Evolutionary conservation across 2,888 invertebrate genomes (phyloP).

Genomic region (Apodemia mormo): DNA sequence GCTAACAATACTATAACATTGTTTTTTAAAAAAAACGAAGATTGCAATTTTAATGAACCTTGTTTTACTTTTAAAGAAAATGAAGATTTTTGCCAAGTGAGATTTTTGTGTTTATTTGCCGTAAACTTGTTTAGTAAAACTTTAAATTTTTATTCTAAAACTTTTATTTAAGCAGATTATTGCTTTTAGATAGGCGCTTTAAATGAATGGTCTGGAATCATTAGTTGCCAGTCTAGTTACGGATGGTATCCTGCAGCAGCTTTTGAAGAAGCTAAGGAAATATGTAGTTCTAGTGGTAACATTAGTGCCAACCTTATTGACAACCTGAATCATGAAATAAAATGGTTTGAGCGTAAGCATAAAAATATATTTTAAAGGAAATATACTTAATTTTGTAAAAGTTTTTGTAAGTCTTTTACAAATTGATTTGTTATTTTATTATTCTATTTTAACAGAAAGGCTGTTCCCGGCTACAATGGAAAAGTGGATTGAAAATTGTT

Average conservation of each 20-base stretch:
- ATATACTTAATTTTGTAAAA: no score
- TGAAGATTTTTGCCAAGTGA: constrained; percentile 63
- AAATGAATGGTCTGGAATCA: constrained; percentile 83
- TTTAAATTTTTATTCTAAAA: not conserved
- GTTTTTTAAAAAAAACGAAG: constrained; percentile 71
- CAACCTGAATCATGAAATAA: constrained; percentile 75
- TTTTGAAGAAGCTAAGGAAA: constrained; percentile 82
- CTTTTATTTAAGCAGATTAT: constrained; percentile 19
- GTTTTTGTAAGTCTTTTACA: not conserved
- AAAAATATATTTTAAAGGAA: not conserved
- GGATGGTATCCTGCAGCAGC: constrained; percentile 89
- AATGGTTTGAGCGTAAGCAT: constrained; percentile 69
- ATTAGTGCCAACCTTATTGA: constrained; percentile 78
- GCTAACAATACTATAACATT: constrained; percentile 76
- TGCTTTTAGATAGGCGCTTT: not conserved
- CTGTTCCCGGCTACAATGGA: constrained; percentile 35
- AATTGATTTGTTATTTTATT: not conserved
- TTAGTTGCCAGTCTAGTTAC: constrained; percentile 84
- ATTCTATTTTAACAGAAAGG: constrained; percentile 29
- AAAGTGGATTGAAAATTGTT: constrained; percentile 62
- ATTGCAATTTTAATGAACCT: constrained; percentile 76
- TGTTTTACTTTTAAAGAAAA: constrained; percentile 75
- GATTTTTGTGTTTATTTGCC: constrained; percentile 25
- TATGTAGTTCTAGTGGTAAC: constrained; percentile 73
- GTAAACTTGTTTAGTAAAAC: not conserved